phyloP scores from a whole-genome alignment of 2,113 vertebrate species.

The Vombatus ursinus region DNA sequence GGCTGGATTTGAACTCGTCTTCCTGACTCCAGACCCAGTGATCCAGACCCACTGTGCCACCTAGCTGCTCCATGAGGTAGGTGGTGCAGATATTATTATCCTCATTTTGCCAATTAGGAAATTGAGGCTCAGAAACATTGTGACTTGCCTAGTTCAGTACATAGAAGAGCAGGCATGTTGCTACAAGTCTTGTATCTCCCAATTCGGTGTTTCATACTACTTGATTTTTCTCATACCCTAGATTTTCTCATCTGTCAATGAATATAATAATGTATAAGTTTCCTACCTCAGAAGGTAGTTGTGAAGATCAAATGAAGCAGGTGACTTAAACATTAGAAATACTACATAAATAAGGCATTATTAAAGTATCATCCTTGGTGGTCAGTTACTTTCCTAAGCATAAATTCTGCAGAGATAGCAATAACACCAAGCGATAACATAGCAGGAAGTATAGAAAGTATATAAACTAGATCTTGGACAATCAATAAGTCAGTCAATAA shows the following conservation, averaged over 20 bases:
- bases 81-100: neutral
- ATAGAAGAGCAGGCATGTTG: neutral
- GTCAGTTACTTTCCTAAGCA: neutral
- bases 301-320: neutral
- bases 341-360: neutral
- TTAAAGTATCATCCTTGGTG: neutral
- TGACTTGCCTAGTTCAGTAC: neutral
- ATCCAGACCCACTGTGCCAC: neutral
- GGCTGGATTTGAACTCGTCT: neutral
- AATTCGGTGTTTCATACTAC: neutral
- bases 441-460: neutral
- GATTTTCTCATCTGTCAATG: conserved; percentile 1
- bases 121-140: neutral
- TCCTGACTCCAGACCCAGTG: neutral
- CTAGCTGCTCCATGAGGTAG: neutral
- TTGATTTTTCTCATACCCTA: neutral
- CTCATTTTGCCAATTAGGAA: neutral
- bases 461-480: neutral
- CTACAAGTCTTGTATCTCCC: neutral
- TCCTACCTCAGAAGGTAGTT: neutral
- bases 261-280: neutral
- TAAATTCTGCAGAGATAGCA: neutral
- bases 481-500: neutral
- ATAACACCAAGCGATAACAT: neutral
- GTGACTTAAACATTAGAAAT: neutral